Evolutionary conservation across 2,797 vertebrate species (phyloP), one percentile per base, ranked within the genome.

Genomic region (Lutjanus campechanus): DNA sequence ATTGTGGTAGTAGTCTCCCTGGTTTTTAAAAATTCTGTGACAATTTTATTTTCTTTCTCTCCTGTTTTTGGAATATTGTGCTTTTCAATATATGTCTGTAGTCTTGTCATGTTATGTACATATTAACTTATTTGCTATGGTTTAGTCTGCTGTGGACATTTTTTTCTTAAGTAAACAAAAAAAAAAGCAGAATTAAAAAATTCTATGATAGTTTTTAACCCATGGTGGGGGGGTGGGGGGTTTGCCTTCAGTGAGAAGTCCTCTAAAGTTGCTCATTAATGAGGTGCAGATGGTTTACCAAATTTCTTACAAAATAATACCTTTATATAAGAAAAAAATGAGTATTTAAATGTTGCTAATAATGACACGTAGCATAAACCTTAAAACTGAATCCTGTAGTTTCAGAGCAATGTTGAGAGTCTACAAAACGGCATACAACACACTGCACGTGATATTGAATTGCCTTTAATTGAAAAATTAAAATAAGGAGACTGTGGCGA

Each of bases 381-480:
- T 36, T 36, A 36, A 36, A 36, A 36, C 1, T 11, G 55, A 58
- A 46, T 44, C 17, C 7, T 46, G 40, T 13, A 7, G 11, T 82
- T 60, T 11, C 43, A 19, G 13, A 58, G 29, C 12, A 40, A 80
- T 36, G 43, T 16, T 51, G 36, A 75, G 29, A 17, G 49, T n/a
- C 20, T 25, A 54, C 51, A 77, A 36, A 36, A 36, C 29, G 29
- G 29, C 29, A 36, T 36, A 85, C 43, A 87, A 75, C 63, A 86
- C 25, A 1, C 13, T 50, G n/a, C n/a, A 25, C 5, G 69, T 73
- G 53, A 69, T 71, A 66, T 51, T 78, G 46, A 65, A 70, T 76
- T 46, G 56, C 36, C 20, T 89, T 90, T 78, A 88, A 82, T 69
- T 64, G 65, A 79, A 70, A 67, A 76, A 70, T 15, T 1, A 19